phyloP scores from a whole-genome alignment of 2,888 invertebrate species.

The Cylloceria caligata region DNA sequence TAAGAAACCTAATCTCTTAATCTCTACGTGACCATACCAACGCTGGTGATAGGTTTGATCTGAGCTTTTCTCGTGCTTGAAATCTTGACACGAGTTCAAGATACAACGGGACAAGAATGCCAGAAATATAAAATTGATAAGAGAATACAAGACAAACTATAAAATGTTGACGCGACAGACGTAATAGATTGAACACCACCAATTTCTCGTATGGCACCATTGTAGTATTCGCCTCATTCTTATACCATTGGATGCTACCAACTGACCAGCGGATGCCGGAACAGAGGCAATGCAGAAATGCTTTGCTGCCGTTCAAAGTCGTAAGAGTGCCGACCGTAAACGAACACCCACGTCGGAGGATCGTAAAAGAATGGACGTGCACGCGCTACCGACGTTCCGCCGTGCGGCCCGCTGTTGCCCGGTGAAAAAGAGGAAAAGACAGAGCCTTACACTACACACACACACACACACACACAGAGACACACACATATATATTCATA shows the following conservation, averaged over 20 bases:
- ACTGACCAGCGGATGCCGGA: conserved; percentile 15
- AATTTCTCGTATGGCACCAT: not conserved
- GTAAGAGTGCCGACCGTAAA: conserved; percentile 36
- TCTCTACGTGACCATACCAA: too few species aligned
- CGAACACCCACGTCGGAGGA: not conserved
- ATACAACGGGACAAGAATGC: not conserved
- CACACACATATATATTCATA: not conserved
- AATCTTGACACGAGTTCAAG: not conserved
- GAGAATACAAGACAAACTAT: not conserved
- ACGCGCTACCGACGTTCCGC: too few species aligned
- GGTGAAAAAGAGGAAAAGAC: conserved; percentile 15
- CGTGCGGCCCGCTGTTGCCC: conserved; percentile 7
- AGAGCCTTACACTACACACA: conserved; percentile 9
- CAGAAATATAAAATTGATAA: not conserved
- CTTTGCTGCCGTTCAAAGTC: conserved; percentile 30
- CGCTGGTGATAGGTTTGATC: not conserved
- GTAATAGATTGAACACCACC: conserved; percentile 12
- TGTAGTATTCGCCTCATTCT: conserved; percentile 20
- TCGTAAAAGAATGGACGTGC: conserved; percentile 39
- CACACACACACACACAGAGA: not conserved
- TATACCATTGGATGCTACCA: conserved; percentile 13
- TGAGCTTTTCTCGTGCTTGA: not conserved
- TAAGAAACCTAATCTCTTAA: too few species aligned
- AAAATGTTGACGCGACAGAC: not conserved
- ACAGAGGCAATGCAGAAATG: conserved; percentile 1